Evolutionary conservation across 2,797 vertebrate species (phyloP).

Genomic region (Hoplostethus mediterraneus): DNA sequence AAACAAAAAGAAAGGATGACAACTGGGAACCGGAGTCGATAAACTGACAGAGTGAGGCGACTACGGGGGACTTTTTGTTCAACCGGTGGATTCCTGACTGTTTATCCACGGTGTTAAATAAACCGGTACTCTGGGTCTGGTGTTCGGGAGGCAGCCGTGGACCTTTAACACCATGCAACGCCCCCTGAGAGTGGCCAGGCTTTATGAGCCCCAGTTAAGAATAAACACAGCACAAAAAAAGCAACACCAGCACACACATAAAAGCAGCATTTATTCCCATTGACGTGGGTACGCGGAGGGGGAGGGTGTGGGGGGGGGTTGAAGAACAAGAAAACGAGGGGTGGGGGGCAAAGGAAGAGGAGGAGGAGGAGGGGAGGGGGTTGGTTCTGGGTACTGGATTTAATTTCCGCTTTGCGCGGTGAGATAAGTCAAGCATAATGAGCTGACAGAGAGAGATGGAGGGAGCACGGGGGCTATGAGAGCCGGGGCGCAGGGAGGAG

Average conservation of each 20-base stretch:
- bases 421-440: conserved; percentile 83
- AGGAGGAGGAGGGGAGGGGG: conserved; percentile 49
- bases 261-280: conserved; percentile 28
- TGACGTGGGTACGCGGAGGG: conserved; percentile 47
- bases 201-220: conserved; percentile 28
- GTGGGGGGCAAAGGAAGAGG: conserved; percentile 19
- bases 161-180: conserved; percentile 5
- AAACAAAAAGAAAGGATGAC: conserved; percentile 1
- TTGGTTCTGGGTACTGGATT: conserved; percentile 64
- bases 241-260: not conserved
- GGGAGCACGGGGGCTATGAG: conserved; percentile 55
- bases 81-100: conserved; percentile 1
- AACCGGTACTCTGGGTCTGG: not conserved
- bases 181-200: conserved; percentile 13
- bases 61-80: not conserved
- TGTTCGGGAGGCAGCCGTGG: not conserved
- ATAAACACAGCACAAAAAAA: conserved; percentile 20
- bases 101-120: conserved; percentile 9
- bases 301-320: not conserved
- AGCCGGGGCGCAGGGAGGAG: conserved; percentile 45
- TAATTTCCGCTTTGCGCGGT: conserved; percentile 80
- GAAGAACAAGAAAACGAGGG: conserved; percentile 52
- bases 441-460: conserved; percentile 78
- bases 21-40: not conserved
- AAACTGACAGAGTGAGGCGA: not conserved